Base-by-base conservation (phyloP, 2,888 invertebrate species). In the Oligia fasciuncula region DNA sequence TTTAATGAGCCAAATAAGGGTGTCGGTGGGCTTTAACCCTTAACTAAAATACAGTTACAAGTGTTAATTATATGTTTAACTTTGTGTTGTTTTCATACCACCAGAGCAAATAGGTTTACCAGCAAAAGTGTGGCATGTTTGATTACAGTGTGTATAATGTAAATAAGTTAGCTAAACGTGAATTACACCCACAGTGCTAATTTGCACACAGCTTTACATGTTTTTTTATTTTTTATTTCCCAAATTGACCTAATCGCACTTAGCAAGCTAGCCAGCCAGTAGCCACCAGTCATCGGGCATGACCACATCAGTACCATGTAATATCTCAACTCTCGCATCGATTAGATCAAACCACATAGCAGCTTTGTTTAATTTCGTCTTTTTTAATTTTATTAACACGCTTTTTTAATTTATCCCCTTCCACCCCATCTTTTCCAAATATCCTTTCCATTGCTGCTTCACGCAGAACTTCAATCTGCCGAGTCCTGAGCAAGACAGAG, bases 361-460 rank as follows among this genome's bases (percentile, higher is more conserved):
- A 88, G 94, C 94, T 95, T 95, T 91, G 90, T 93, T 94, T 94
- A 93, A 94, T 94, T 91, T 92, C 72, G 83, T 87, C 92, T 93
- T 88, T 93, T 95, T 95, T 95, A 93, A 94, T 96, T 96, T 95
- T 95, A 97, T 97, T 97, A 97, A 97, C 97, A 96, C 95, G 96
- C 97, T 97, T 97, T 97, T 97, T 97, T 97, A 95, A 96, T 95
- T 96, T 96, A 91, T 94, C 94, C 95, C 94, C 91, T 89, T 91
- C 95, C 91, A 91, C 93, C 95, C 93, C 81, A 92, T 94, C 95
- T 95, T 93, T 92, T 92, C 95, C 94, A 92, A 94, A 91, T 84
- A 89, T 92, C 94, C 95, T 91, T 92, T 93, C 94, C 93, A 84
- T 93, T 91, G 93, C 93, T 93, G 95, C 94, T 94, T 94, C 93